Base-by-base conservation (phyloP, 2,888 invertebrate species). In the Camptogramma bilineatum region DNA sequence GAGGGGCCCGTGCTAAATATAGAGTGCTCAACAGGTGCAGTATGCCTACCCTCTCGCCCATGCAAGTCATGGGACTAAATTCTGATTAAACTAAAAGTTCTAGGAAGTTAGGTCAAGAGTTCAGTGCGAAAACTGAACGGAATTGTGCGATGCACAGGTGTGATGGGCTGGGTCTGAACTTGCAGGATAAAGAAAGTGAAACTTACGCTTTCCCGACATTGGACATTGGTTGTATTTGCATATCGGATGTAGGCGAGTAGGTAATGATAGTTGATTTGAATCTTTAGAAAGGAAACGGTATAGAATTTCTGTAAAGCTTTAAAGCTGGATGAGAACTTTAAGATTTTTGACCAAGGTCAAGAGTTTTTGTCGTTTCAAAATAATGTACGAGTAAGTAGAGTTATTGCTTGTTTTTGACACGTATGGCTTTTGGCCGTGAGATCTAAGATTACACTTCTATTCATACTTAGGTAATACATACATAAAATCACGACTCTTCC, bases 1-100 rank as follows among this genome's bases (percentile, higher is more conserved):
- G 68, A 76, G 73, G 78, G 73, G 71, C 69, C 65, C 66, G 67
- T 48, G 79, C 88, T 91, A 92, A 84, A 91, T 85, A 90, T 91
- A 91, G 90, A 80, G 69, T 69, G 74, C 73, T 77, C 78, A 92
- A 91, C 91, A 92, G 91, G 91, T 92, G 91, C 89, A 82, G 80
- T 73, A 68, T 67, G 64, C 78, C 75, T 80, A 82, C 81, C 84
- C 83, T 79, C 78, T 81, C 79, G 63, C 83, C 80, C 83, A 82
- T 77, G 76, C 74, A 76, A 75, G 74, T 62, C 19, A 62, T 53
- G 54, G 59, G 44, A 28, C 28, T 61, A 58, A 42, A 58, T 61
- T 67, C 73, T 66, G 67, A 68, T 70, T 42, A 17, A 44, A 16
- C 44, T 44, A 16, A 44, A 44, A 44, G 8, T 44, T 44, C 16